Evolutionary conservation across 2,113 vertebrate genomes (phyloP).

Genomic region (Mesoclemmys tuberculata): DNA sequence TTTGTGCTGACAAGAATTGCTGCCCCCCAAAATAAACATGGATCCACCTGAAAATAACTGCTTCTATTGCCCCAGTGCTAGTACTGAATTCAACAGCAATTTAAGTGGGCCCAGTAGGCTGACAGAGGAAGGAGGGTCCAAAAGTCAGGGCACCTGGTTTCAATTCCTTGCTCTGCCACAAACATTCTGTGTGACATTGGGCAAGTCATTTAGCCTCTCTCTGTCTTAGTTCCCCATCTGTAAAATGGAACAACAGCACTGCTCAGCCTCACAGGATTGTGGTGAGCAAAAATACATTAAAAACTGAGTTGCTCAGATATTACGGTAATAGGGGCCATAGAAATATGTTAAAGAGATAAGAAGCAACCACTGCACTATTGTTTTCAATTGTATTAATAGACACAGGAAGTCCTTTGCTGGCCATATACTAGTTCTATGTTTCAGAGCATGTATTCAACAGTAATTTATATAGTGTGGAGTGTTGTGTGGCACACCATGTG

Average conservation of each 20-base stretch:
- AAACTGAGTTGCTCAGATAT: neutral
- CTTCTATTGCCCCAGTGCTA: neutral
- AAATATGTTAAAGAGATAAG: accelerated
- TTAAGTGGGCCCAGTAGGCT: neutral
- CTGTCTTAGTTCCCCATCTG: neutral
- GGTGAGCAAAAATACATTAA: neutral
- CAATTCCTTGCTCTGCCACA: neutral
- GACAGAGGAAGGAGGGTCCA: neutral
- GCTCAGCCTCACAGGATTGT: accelerated
- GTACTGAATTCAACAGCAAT: neutral
- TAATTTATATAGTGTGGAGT: accelerated
- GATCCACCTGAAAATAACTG: neutral
- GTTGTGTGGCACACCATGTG: accelerated
- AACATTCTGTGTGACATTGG: neutral
- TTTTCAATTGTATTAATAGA: accelerated
- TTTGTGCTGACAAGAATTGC: neutral
- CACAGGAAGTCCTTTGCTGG: accelerated
- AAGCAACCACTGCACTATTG: neutral
- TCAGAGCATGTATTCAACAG: neutral
- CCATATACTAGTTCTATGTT: neutral
- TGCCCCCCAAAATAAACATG: neutral
- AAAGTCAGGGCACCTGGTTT: neutral
- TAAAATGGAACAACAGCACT: neutral
- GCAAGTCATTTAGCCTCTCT: neutral
- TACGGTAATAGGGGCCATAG: accelerated